These are phyloP conservation scores for Acanthis flammea DNA, from an alignment of 2,797 vertebrate genomes.

Conservation along the genomic window DNA sequence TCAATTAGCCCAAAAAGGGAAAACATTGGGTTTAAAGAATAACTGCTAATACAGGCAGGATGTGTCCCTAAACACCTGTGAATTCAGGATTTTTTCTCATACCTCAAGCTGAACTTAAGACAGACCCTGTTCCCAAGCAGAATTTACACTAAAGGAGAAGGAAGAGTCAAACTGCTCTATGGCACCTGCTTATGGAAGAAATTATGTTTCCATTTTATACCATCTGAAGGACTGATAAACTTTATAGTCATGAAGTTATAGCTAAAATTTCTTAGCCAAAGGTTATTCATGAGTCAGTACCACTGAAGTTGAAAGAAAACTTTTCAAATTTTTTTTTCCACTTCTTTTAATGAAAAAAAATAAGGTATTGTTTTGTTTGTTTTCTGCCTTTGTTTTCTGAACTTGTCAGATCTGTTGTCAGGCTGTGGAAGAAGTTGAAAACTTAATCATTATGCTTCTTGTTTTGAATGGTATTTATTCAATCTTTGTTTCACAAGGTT, in stretches of 20 bases:
- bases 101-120: neutral
- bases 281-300: neutral
- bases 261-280: neutral
- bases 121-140: neutral
- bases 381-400: neutral
- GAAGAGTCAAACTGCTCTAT: neutral
- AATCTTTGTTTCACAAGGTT: neutral
- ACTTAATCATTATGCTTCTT: neutral
- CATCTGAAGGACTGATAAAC: neutral
- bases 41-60: neutral
- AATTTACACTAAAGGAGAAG: neutral
- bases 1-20: neutral
- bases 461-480: constrained; percentile 2
- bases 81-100: neutral
- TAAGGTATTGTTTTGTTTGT: neutral
- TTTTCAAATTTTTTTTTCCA: neutral
- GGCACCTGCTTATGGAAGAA: neutral
- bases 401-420: constrained; percentile 16
- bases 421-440: neutral
- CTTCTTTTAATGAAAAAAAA: neutral
- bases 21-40: neutral
- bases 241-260: neutral
- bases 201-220: neutral
- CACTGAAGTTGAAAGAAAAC: neutral
- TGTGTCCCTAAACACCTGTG: neutral